A percentile compares a stretch with the other conserved stretches of the same genome.
Conservation (phyloP, 2,113 vertebrate genomes). For the Otus sunia region DNA sequence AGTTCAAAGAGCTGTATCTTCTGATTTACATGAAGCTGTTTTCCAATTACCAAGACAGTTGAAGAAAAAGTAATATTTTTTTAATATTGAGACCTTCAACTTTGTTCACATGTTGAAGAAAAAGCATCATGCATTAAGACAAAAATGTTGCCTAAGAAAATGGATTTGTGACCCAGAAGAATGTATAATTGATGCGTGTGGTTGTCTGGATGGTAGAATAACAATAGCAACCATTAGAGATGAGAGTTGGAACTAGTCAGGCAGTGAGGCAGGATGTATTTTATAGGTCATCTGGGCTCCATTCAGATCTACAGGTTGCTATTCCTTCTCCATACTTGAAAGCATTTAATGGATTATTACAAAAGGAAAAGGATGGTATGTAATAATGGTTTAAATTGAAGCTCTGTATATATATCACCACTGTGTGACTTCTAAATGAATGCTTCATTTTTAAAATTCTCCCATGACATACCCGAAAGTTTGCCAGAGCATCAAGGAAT, state of each 20-base stretch:
- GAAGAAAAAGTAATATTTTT: neutral
- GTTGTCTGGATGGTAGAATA: constrained; percentile 71
- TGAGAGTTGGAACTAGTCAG: constrained; percentile 70
- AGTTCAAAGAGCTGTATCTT: neutral
- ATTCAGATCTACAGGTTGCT: constrained; percentile 81
- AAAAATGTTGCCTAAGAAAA: constrained; percentile 56
- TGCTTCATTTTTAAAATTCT: constrained; percentile 66
- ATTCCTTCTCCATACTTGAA: constrained; percentile 78
- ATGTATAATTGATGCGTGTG: constrained; percentile 71
- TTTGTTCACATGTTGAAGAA: constrained; percentile 40
- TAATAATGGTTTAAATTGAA: constrained; percentile 77
- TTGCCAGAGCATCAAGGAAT: constrained; percentile 57
- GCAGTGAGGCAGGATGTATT: constrained; percentile 70
- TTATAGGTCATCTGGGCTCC: constrained; percentile 82
- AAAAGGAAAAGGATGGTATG: constrained; percentile 72
- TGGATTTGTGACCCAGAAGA: constrained; percentile 62
- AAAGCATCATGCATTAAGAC: constrained; percentile 20
- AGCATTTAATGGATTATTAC: constrained; percentile 83
- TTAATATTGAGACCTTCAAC: constrained; percentile 6
- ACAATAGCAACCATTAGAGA: constrained; percentile 77
- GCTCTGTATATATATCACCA: constrained; percentile 63
- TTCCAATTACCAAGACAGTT: constrained; percentile 19
- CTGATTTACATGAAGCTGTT: neutral
- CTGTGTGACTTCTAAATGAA: constrained; percentile 70
- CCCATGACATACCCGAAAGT: constrained; percentile 48